Conservation (phyloP, 2,888 invertebrate genomes). For the Palloptera scutellata region DNA sequence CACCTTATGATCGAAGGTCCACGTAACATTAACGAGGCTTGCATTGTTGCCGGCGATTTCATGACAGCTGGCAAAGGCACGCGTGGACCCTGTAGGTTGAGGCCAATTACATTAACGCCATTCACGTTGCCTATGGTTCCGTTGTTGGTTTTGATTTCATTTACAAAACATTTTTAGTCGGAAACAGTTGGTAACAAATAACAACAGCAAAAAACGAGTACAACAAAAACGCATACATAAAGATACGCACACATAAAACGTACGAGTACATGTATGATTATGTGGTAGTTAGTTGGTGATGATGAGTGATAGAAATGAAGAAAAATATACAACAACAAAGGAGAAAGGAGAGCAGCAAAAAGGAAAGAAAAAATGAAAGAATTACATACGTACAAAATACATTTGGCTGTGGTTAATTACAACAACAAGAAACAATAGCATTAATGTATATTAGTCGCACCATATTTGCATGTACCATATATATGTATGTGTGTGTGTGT, state of each 20-base stretch:
- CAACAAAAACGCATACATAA: slow-evolving; percentile 28
- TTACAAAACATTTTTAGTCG: slow-evolving; percentile 1
- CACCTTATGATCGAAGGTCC: slow-evolving; percentile 56
- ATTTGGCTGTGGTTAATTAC: slow-evolving; percentile 2
- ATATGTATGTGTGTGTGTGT: slow-evolving; percentile 12
- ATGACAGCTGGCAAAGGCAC: slow-evolving; percentile 63
- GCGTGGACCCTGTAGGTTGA: slow-evolving; percentile 68
- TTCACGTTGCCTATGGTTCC: slow-evolving; percentile 71
- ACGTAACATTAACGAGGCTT: slow-evolving; percentile 37
- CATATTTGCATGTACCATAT: not conserved
- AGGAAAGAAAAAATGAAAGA: not conserved
- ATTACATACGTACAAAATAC: not conserved
- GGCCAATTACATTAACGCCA: slow-evolving; percentile 75
- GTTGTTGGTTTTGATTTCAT: slow-evolving; percentile 5
- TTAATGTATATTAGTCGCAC: not conserved
- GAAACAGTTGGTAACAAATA: slow-evolving; percentile 35
- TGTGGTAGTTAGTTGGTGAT: not conserved
- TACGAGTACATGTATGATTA: not conserved
- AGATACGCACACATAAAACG: slow-evolving; percentile 22
- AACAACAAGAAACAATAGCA: not conserved
- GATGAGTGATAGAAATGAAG: not conserved
- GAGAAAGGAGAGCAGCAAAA: slow-evolving; percentile 11
- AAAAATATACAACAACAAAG: slow-evolving; percentile 18
- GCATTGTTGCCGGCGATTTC: slow-evolving; percentile 43
- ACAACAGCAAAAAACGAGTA: slow-evolving; percentile 11